phyloP scores from a whole-genome alignment of 2,888 invertebrate genomes.

The Metacarcinus magister region DNA sequence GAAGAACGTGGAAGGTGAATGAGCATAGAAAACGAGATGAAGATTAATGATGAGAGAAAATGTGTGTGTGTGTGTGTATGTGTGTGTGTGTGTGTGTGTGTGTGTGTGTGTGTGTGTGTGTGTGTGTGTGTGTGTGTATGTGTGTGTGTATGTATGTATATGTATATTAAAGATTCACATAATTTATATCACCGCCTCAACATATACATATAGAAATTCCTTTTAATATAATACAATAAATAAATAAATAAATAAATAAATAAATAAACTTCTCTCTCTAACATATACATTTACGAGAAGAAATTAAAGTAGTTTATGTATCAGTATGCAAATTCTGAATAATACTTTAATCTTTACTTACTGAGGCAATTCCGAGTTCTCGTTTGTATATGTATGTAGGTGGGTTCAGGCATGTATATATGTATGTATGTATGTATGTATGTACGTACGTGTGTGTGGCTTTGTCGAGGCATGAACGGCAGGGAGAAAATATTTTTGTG shows the following conservation, averaged over 20 bases:
- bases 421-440: slow-evolving; percentile 21
- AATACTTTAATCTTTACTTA: not conserved
- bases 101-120: slow-evolving; percentile 2
- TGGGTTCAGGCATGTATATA: not conserved
- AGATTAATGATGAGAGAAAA: too few species aligned
- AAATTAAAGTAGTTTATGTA: not conserved
- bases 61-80: slow-evolving; percentile 11
- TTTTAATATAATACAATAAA: too few species aligned
- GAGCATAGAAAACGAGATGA: too few species aligned
- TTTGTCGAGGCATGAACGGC: not conserved
- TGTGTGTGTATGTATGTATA: not conserved
- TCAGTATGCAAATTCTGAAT: not conserved
- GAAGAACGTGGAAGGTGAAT: too few species aligned
- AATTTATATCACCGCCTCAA: too few species aligned
- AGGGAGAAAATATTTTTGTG: not conserved
- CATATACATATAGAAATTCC: too few species aligned
- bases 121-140: not conserved
- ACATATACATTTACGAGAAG: not conserved
- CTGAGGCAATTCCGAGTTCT: not conserved
- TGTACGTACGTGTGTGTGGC: not conserved
- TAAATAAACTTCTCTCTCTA: not conserved
- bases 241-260: too few species aligned
- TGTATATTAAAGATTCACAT: not conserved
- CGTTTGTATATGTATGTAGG: not conserved
- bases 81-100: slow-evolving; percentile 30